Conservation (phyloP, 2,888 invertebrate genomes). For the Suillia variegata region DNA sequence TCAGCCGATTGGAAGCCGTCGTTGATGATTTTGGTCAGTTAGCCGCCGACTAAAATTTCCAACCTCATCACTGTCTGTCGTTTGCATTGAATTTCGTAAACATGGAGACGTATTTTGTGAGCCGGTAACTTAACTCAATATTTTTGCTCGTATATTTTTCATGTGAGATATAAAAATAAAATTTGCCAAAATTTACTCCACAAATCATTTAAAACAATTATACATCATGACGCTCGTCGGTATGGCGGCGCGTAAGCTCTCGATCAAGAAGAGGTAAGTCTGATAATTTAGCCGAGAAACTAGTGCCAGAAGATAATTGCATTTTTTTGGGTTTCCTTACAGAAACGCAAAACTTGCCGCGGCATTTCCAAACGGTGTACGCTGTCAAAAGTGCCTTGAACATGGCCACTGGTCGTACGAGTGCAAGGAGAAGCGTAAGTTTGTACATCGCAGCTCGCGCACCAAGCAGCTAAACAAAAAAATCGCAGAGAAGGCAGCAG, state of each 20-base stretch:
- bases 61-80: too few relatives aligned
- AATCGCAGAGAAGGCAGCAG: conserved; percentile 52
- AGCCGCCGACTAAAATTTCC: too few relatives aligned
- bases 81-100: too few relatives aligned
- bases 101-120: too few relatives aligned
- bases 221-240: conserved; percentile 56
- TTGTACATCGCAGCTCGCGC: conserved; percentile 81
- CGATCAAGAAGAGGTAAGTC: conserved; percentile 54
- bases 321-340: conserved; percentile 1
- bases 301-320: background rate
- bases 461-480: conserved; percentile 78
- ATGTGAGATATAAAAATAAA: too few relatives aligned
- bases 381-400: conserved; percentile 92
- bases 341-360: conserved; percentile 69
- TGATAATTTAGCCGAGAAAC: background rate
- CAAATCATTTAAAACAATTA: conserved; percentile 34
- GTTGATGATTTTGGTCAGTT: too few relatives aligned
- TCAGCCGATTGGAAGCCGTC: too few relatives aligned
- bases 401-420: conserved; percentile 95
- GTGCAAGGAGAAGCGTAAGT: conserved; percentile 85
- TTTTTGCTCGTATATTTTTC: too few relatives aligned
- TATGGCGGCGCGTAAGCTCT: conserved; percentile 56
- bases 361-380: conserved; percentile 75
- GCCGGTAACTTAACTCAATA: too few relatives aligned
- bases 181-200: conserved; percentile 40